These are phyloP conservation scores for Physocephala rufipes DNA, from an alignment of 2,888 invertebrate genomes.

Conservation along the genomic window DNA sequence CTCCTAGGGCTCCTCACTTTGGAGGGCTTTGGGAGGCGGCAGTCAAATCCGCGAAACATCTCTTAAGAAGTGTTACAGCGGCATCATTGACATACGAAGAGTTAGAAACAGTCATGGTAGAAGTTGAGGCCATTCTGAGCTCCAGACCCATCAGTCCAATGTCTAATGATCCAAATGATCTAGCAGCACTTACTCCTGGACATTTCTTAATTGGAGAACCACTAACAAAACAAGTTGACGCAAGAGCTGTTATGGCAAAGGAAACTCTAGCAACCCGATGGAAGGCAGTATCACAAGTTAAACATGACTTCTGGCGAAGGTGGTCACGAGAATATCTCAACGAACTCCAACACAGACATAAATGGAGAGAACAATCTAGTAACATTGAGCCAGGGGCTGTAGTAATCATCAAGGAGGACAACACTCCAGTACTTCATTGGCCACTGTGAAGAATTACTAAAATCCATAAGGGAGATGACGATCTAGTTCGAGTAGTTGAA, in stretches of 20 bases:
- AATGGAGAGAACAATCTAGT: background rate
- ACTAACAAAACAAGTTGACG: background rate
- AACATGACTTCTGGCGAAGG: background rate
- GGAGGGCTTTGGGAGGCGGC: conserved; percentile 3
- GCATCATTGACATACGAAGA: conserved; percentile 7
- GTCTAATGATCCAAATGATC: conserved; percentile 12
- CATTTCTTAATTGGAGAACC: conserved; percentile 23
- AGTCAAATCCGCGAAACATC: conserved; percentile 1
- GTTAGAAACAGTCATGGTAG: background rate
- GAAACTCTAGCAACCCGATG: background rate
- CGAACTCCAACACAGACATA: too few relatives aligned
- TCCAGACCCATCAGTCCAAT: conserved; percentile 17
- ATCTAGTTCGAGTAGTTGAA: too few relatives aligned
- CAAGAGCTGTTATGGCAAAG: background rate
- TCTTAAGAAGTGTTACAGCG: background rate
- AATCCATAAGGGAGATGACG: background rate
- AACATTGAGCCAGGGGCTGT: background rate
- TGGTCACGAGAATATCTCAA: background rate
- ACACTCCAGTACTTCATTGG: conserved; percentile 7
- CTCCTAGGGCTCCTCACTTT: background rate
- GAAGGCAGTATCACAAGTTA: conserved; percentile 5
- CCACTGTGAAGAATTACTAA: conserved; percentile 9
- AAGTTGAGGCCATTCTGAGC: conserved; percentile 13
- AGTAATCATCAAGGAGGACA: conserved; percentile 31
- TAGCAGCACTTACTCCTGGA: conserved; percentile 25